phyloP scores from a whole-genome alignment of 2,113 vertebrate genomes.

The Carettochelys insculpta region DNA sequence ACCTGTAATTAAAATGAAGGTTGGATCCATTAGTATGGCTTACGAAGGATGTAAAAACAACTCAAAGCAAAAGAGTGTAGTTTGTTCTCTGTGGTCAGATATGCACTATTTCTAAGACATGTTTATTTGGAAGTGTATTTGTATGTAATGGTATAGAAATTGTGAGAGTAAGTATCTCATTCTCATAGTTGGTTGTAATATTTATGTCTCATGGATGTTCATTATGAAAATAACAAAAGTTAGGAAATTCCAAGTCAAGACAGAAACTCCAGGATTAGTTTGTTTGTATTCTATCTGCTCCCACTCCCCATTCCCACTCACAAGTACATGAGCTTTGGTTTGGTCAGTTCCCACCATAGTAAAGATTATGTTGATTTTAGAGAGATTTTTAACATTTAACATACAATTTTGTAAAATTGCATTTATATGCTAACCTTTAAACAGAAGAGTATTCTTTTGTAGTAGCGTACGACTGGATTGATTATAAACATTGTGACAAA shows the following conservation, averaged over 20 bases:
- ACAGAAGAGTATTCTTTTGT: rapidly evolving
- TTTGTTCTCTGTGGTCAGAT: neutral
- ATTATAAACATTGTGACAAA: neutral
- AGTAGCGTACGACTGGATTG: neutral
- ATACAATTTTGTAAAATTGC: neutral
- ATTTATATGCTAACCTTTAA: neutral
- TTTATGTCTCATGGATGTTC: rapidly evolving
- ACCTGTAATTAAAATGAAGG: neutral
- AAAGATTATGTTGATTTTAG: neutral
- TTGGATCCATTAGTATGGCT: neutral
- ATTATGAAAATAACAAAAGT: neutral
- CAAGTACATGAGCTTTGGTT: neutral
- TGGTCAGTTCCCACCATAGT: neutral
- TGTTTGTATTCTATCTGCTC: neutral
- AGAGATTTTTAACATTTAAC: rapidly evolving
- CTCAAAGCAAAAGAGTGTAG: neutral
- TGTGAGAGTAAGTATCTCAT: rapidly evolving
- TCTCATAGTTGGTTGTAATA: rapidly evolving
- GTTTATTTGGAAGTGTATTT: neutral
- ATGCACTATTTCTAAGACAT: neutral
- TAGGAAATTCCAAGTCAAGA: rapidly evolving
- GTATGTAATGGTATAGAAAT: rapidly evolving
- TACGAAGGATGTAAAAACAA: rapidly evolving
- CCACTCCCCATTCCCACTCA: neutral
- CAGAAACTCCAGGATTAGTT: rapidly evolving